phyloP scores from a whole-genome alignment of 2,888 invertebrate genomes.

The Caradrina clavipalpis region DNA sequence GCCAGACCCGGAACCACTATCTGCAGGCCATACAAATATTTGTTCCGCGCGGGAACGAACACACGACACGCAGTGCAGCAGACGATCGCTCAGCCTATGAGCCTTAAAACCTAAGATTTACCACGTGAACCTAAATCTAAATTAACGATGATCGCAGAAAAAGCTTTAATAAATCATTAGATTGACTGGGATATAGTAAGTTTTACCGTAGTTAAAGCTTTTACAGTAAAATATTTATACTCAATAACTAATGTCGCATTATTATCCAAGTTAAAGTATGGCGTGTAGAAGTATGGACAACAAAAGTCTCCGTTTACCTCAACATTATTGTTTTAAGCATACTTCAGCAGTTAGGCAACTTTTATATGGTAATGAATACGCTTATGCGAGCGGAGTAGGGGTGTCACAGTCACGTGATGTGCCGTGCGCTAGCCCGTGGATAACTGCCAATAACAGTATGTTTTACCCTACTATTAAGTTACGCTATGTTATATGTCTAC shows the following conservation, averaged over 20 bases:
- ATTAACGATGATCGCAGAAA: no score
- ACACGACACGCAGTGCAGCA: no score
- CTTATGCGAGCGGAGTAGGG: slow-evolving; percentile 62
- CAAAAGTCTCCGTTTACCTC: slow-evolving; percentile 25
- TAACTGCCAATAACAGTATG: slow-evolving; percentile 82
- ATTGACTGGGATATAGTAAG: no score
- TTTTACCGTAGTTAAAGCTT: no score
- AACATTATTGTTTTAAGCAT: slow-evolving; percentile 58
- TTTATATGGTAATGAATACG: slow-evolving; percentile 59
- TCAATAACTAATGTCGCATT: slow-evolving; percentile 13
- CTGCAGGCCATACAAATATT: no score
- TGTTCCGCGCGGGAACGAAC: no score
- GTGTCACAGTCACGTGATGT: slow-evolving; percentile 81
- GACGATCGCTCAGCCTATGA: no score
- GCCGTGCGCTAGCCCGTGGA: slow-evolving; percentile 79
- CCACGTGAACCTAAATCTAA: no score
- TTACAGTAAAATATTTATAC: no score
- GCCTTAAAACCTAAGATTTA: no score
- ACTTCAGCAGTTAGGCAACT: slow-evolving; percentile 59
- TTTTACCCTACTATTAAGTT: slow-evolving; percentile 78
- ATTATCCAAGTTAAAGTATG: not conserved
- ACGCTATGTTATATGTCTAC: slow-evolving; percentile 64
- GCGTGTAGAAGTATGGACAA: not conserved
- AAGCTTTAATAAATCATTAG: no score
- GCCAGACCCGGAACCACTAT: no score